Evolutionary conservation across 2,888 invertebrate genomes (phyloP), one percentile per base, ranked within the genome.

Genomic region (Trachelus stipa): DNA sequence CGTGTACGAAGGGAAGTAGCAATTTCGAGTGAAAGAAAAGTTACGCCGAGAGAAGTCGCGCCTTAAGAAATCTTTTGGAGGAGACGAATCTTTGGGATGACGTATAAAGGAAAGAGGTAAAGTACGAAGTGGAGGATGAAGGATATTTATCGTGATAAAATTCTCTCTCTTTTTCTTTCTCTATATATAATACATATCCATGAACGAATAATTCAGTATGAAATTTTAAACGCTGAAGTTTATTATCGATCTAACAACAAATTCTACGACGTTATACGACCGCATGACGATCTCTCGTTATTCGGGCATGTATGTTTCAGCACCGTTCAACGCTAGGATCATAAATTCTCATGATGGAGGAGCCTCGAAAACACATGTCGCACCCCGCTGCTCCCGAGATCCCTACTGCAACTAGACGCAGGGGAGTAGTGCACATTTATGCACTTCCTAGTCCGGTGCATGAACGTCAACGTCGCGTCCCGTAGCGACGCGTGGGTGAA

Each of bases 271-370:
- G 31, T 71, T 71, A 31, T 71, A 34, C 71, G 71, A 34, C 23
- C 31, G 71, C 71, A 71, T 12, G 30, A 71, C 33, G 33, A 34
- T 34, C 71, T 15, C 71, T 31, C 71, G 31, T 31, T 71, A 71
- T 31, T 71, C 31, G 31, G 12, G 12, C 33, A 23, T 11, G 3
- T 31, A 34, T 31, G 12, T 3, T 15, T 31, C 71, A 34, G 71
- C 9, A 71, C 12, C 34, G 71, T 76, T 74, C 34, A 77, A 69
- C 75, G 33, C 73, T 77, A 68, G 56, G 79, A 79, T 83, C 84
- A 82, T 85, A 83, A 85, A 85, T 85, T 83, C 79, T 73, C 77
- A 77, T 78, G 85, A 84, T 85, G 81, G 81, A 80, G 77, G 77
- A 78, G 77, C 31, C 74, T 69, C 75, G 79, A 77, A 78, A 79